Evolutionary conservation across 2,797 vertebrate genomes (phyloP).

Genomic region (Periophthalmus magnuspinnatus): DNA sequence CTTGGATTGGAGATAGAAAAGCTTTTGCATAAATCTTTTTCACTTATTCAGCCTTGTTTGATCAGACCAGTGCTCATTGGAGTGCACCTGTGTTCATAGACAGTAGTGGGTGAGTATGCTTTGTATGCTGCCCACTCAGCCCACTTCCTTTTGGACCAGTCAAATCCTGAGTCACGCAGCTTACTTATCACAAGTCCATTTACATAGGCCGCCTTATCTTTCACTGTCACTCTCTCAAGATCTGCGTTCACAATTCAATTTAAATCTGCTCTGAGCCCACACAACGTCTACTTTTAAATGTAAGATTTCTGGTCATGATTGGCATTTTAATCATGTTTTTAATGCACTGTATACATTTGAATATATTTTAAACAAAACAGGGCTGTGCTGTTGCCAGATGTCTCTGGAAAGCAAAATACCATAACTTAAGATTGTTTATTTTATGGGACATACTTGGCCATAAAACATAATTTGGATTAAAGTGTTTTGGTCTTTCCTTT

Average conservation of each 20-base stretch:
- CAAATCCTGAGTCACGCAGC: slow-evolving; percentile 21
- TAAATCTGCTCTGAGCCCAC: not conserved
- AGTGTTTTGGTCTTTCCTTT: not conserved
- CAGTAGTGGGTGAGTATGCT: slow-evolving; percentile 3
- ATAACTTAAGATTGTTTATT: not conserved
- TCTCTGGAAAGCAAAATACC: not conserved
- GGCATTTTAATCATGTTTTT: slow-evolving; percentile 1
- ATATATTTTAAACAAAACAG: not conserved
- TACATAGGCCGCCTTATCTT: slow-evolving; percentile 12
- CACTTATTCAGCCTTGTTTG: not conserved
- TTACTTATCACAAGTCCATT: slow-evolving; percentile 24
- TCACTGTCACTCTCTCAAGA: slow-evolving; percentile 1
- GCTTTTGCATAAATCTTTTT: not conserved
- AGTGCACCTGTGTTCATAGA: slow-evolving; percentile 4
- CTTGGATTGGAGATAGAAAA: not conserved
- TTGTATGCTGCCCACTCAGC: slow-evolving; percentile 14
- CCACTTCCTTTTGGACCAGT: slow-evolving; percentile 14
- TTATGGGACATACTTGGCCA: not conserved
- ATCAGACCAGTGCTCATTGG: not conserved
- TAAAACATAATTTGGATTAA: not conserved
- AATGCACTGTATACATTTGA: not conserved
- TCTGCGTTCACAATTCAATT: not conserved
- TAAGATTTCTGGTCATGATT: not conserved
- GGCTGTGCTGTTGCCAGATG: slow-evolving; percentile 8
- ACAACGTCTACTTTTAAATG: not conserved